Conservation (phyloP, 1,140 invertebrate species). For the Bradysia coprophila region DNA sequence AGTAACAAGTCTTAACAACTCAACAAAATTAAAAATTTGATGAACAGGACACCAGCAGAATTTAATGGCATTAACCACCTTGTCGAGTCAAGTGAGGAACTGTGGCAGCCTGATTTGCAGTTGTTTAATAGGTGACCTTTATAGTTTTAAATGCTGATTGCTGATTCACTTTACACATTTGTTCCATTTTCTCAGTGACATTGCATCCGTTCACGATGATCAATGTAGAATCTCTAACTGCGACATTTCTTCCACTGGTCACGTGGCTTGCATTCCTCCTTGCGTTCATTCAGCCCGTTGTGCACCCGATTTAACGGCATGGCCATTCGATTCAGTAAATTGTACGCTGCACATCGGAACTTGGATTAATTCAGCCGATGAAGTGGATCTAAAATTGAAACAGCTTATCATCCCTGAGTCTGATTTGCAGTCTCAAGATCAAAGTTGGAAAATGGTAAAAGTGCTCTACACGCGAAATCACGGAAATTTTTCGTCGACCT, state of each 20-base stretch:
- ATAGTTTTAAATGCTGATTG: background rate
- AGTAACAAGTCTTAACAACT: too few species aligned
- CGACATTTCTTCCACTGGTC: constrained; percentile 19
- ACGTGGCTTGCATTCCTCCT: constrained; percentile 27
- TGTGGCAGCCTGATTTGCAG: background rate
- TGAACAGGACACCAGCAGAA: background rate
- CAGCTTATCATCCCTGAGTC: constrained; percentile 11
- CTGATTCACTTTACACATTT: background rate
- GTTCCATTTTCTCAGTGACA: background rate
- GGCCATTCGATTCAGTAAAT: constrained; percentile 32
- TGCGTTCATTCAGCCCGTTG: constrained; percentile 27
- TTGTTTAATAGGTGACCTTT: background rate
- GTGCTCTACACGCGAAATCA: constrained; percentile 11
- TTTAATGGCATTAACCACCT: background rate
- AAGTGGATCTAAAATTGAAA: constrained; percentile 28
- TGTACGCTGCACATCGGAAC: constrained; percentile 30
- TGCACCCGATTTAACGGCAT: constrained; percentile 24
- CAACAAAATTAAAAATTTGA: too few species aligned
- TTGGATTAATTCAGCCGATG: constrained; percentile 37
- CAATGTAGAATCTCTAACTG: constrained; percentile 14
- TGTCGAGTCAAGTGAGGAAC: background rate
- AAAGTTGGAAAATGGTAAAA: constrained; percentile 20
- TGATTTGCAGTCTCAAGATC: constrained; percentile 13
- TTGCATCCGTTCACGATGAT: background rate
- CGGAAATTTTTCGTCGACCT: constrained; percentile 23